Evolutionary conservation across 2,113 vertebrate species (phyloP), one percentile per base, ranked within the genome.

Genomic region (Dicerorhinus sumatrensis): DNA sequence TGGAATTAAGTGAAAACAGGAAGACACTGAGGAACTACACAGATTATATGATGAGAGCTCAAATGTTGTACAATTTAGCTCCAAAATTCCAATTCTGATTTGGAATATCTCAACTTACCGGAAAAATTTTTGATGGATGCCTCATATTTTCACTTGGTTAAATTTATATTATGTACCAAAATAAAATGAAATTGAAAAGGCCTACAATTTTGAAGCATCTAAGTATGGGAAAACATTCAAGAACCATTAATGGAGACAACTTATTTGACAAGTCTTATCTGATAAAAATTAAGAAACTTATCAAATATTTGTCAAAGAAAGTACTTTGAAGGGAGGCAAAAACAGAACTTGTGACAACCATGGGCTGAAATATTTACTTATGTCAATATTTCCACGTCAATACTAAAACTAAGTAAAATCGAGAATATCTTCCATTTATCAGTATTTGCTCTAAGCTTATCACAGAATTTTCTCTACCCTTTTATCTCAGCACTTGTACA

Each of bases 211-310:
- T 86, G 42, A 58, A 82, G 36, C 36, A 93, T 93, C 83, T 48
- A 48, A 54, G 6, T 85, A 56, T 51, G 20, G 29, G 18, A 76
- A 89, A 96, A 93, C 36, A 65, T 51, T 77, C 23, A 23, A 86
- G 67, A 70, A 58, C 70, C 36, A 72, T 70, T 82, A 87, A n/a
- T 1, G 25, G 62, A 75, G 36, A 60, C 12, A 84, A 51, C 2
- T 63, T 48, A 62, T 27, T 75, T 81, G 27, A 27, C 9, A 75
- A 56, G 67, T 89, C 46, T 83, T 51, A 6, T 62, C 69, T 79
- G 48, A 7, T 51, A 67, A 92, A 92, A 75, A 36, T 65, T 94
- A 82, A 87, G 31, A 88, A 89, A 94, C 46, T n/a, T 75, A 4
- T 42, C 25, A 75, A 94, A 94, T 46, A 25, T 76, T 77, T 62